phyloP scores from a whole-genome alignment of 2,888 invertebrate genomes.

The Cephus nigrinus region DNA sequence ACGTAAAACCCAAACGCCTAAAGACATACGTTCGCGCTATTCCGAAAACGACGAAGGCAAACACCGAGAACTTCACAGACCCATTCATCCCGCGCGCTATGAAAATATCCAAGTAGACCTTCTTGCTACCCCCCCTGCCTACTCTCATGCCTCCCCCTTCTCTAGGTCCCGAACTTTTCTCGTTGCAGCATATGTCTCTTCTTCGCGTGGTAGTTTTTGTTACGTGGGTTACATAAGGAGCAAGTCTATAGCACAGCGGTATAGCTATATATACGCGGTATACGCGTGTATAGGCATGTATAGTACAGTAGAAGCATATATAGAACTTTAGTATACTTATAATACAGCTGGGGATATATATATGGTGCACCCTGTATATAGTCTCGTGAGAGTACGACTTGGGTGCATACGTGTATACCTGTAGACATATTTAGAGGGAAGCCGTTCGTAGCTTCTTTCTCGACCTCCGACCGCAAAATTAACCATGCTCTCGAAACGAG shows the following conservation, averaged over 20 bases:
- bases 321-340: too few species aligned
- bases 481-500: too few species aligned
- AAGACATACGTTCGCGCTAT: background rate
- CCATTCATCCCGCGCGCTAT: slow-evolving; percentile 32
- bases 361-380: too few species aligned
- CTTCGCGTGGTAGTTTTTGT: background rate
- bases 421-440: too few species aligned
- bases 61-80: slow-evolving; percentile 33
- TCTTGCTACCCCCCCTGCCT: too few species aligned
- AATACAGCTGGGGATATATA: too few species aligned
- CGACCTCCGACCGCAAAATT: too few species aligned
- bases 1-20: background rate
- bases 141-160: background rate
- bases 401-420: too few species aligned
- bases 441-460: too few species aligned
- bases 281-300: background rate
- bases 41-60: slow-evolving; percentile 18
- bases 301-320: too few species aligned
- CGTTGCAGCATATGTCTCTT: slow-evolving; percentile 24
- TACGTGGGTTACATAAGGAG: background rate
- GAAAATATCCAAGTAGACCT: slow-evolving; percentile 26
- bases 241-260: background rate
- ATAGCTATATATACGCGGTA: background rate
- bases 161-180: slow-evolving; percentile 25
- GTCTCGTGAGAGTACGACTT: too few species aligned